phyloP scores from a whole-genome alignment of 2,797 vertebrate species.

The Enteromius thamalakanensis region DNA sequence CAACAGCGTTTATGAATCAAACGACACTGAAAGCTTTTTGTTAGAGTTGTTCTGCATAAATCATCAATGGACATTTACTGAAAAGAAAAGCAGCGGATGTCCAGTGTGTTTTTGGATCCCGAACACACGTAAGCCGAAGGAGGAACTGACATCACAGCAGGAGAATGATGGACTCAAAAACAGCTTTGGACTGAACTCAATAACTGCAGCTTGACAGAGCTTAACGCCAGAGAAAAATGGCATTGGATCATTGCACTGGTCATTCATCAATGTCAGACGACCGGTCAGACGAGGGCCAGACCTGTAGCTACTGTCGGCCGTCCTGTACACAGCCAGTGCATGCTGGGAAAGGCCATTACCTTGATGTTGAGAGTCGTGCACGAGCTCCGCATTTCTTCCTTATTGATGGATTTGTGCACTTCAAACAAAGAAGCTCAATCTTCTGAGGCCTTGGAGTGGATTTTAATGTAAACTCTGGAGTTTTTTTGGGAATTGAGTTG shows the following conservation, averaged over 20 bases:
- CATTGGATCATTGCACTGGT: conserved; percentile 48
- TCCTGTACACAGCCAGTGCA: conserved; percentile 26
- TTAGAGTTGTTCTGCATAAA: neutral
- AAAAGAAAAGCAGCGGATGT: neutral
- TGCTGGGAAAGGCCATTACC: conserved; percentile 34
- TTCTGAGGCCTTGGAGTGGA: conserved; percentile 10
- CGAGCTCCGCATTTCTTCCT: neutral
- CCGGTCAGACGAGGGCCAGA: conserved; percentile 33
- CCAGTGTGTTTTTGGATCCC: neutral
- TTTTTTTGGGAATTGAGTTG: neutral
- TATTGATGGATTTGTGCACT: neutral
- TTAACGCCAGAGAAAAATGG: conserved; percentile 44
- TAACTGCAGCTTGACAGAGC: conserved; percentile 46
- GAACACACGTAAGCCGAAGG: neutral
- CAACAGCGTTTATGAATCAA: neutral
- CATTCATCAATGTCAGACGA: conserved; percentile 51
- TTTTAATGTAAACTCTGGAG: conserved; percentile 6
- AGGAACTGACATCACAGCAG: conserved; percentile 1
- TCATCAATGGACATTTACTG: neutral
- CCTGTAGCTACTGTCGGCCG: conserved; percentile 35
- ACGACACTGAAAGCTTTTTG: neutral
- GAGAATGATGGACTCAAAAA: conserved; percentile 15
- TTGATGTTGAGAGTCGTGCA: neutral
- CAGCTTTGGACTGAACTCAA: conserved; percentile 20
- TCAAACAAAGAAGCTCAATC: conserved; percentile 13